Percentiles rank a stretch among this genome's conserved stretches.
phyloP scores from a whole-genome alignment of 2,797 vertebrate genomes.

The Varecia variegata region DNA sequence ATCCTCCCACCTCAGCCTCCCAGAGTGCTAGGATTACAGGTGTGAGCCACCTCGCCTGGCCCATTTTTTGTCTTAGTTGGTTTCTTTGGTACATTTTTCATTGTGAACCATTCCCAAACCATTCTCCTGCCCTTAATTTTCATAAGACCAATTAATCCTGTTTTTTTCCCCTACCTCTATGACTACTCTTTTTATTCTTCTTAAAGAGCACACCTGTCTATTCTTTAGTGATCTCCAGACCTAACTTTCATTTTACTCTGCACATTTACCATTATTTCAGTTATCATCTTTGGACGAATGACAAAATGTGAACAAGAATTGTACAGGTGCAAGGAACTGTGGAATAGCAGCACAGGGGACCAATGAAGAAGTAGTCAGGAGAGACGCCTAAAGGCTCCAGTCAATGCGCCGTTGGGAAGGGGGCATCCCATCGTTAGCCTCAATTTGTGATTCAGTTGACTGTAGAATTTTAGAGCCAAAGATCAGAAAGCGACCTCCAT shows the following conservation, averaged over 20 bases:
- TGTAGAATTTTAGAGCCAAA: not conserved
- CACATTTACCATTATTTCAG: not conserved
- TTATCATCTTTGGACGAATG: not conserved
- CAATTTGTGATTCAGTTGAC: not conserved
- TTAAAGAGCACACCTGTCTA: not conserved
- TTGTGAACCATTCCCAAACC: not conserved
- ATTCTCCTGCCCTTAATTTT: slow-evolving; percentile 4
- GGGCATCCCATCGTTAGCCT: not conserved
- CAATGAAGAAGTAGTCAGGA: not conserved
- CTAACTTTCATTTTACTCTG: not conserved
- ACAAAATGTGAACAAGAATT: not conserved
- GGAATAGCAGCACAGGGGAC: not conserved
- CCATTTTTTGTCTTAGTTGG: not conserved
- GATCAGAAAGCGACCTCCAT: not conserved
- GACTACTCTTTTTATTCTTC: not conserved
- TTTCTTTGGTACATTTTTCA: not conserved
- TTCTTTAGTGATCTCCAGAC: not conserved
- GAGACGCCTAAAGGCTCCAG: not conserved
- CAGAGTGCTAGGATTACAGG: too few species aligned
- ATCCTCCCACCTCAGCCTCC: too few species aligned
- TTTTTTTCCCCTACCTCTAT: not conserved
- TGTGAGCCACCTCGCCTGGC: too few species aligned
- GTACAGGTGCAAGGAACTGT: not conserved
- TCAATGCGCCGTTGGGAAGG: not conserved
- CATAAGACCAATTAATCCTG: not conserved